Conservation (phyloP, 37 sponge, comb jelly and placozoan species). For the Geodia barretti region DNA sequence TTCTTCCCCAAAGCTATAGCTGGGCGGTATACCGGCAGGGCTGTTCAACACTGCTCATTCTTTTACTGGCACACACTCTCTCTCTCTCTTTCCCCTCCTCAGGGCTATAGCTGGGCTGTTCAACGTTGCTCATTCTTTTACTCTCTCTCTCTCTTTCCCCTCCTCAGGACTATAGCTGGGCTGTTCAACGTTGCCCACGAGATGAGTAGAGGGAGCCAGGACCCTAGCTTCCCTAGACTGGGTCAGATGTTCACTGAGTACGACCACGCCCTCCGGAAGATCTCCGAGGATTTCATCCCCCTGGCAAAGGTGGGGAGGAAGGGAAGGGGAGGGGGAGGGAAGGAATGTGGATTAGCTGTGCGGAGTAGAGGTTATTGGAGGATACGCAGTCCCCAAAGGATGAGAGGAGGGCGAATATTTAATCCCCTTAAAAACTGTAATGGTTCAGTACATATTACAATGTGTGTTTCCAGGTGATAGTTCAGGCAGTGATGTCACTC, state of each 20-base stretch:
- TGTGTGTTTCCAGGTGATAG: slow-evolving; percentile 46
- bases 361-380: too few relatives aligned
- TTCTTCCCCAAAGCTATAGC: too few relatives aligned
- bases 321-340: too few relatives aligned
- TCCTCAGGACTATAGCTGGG: slow-evolving; percentile 16
- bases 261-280: slow-evolving; percentile 87
- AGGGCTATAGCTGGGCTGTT: slow-evolving; percentile 75
- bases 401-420: too few relatives aligned
- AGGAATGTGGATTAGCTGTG: too few relatives aligned
- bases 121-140: slow-evolving; percentile 85
- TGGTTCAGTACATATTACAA: too few relatives aligned
- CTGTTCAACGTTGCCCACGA: slow-evolving; percentile 88
- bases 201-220: slow-evolving; percentile 48
- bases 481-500: slow-evolving; percentile 79
- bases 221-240: slow-evolving; percentile 83
- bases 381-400: too few relatives aligned
- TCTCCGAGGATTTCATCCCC: slow-evolving; percentile 90
- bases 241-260: slow-evolving; percentile 92
- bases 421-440: too few relatives aligned
- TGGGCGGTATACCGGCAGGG: too few relatives aligned
- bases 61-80: too few relatives aligned
- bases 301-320: slow-evolving; percentile 85
- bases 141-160: too few relatives aligned
- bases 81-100: too few relatives aligned
- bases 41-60: slow-evolving; percentile 85